Evolutionary conservation across 2,888 invertebrate genomes (phyloP).

Genomic region (Melangyna quadrimaculata): DNA sequence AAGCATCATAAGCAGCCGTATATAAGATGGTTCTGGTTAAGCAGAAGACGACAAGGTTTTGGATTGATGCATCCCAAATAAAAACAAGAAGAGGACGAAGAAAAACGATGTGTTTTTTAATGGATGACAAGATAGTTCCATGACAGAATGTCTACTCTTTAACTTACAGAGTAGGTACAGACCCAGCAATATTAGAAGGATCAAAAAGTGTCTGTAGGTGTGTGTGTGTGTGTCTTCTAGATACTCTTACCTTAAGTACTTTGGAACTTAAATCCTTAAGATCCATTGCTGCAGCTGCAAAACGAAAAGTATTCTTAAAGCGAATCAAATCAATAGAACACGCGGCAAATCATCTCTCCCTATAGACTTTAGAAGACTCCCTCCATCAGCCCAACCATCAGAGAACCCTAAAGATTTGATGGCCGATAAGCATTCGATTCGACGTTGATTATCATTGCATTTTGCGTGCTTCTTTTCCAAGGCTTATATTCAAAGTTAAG

Average conservation of each 20-base stretch:
- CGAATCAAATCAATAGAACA: slow-evolving; percentile 65
- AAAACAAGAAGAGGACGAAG: slow-evolving; percentile 11
- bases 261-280: neutral
- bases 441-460: slow-evolving; percentile 67
- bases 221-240: neutral
- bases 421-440: slow-evolving; percentile 67
- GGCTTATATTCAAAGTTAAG: slow-evolving; percentile 16
- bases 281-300: neutral
- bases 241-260: slow-evolving; percentile 9
- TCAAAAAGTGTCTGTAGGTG: slow-evolving; percentile 2
- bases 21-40: slow-evolving; percentile 1
- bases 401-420: slow-evolving; percentile 47
- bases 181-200: slow-evolving; percentile 36
- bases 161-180: neutral
- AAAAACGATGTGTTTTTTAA: slow-evolving; percentile 50
- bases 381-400: neutral
- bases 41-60: slow-evolving; percentile 11
- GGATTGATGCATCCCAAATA: slow-evolving; percentile 41
- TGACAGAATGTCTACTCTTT: slow-evolving; percentile 50
- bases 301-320: slow-evolving; percentile 40
- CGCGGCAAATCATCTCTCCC: slow-evolving; percentile 43
- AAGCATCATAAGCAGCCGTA: neutral
- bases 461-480: slow-evolving; percentile 48
- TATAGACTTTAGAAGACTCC: neutral
- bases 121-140: slow-evolving; percentile 58